Percentiles rank a stretch among this genome's conserved stretches.
Conservation (phyloP, 2,113 vertebrate genomes). For the Solea solea region DNA sequence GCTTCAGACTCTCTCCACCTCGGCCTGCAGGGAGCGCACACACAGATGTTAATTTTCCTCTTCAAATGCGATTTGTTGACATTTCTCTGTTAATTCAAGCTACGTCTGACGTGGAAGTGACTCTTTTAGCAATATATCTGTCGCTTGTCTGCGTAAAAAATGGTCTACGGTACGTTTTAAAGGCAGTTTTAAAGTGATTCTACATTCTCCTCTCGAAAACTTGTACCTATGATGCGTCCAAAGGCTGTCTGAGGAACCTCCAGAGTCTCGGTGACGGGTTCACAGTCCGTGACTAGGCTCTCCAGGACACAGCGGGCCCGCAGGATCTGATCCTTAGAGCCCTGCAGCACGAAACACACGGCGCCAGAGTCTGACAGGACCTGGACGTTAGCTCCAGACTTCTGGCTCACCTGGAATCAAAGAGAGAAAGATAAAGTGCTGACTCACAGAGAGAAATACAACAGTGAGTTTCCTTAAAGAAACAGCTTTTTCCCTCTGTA, state of each 20-base stretch:
- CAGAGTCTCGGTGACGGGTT: constrained; percentile 79
- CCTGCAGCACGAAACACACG: constrained; percentile 83
- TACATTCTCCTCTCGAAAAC: too few species aligned
- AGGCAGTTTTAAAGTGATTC: too few species aligned
- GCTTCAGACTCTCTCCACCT: constrained; percentile 87
- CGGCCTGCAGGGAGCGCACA: constrained; percentile 78
- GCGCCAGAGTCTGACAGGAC: constrained; percentile 55
- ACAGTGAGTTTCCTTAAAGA: too few species aligned
- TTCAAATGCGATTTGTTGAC: too few species aligned
- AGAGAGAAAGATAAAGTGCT: not conserved
- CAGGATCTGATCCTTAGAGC: constrained; percentile 85
- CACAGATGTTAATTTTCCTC: not conserved
- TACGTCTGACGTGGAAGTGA: too few species aligned
- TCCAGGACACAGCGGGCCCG: constrained; percentile 84
- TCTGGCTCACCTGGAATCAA: constrained; percentile 80
- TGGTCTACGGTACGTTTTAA: too few species aligned
- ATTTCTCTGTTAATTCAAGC: too few species aligned
- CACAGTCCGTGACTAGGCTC: constrained; percentile 80
- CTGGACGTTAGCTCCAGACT: constrained; percentile 83
- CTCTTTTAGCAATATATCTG: too few species aligned
- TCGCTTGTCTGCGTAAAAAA: too few species aligned
- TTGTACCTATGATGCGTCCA: constrained; percentile 90
- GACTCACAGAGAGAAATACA: not conserved
- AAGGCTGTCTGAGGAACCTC: constrained; percentile 85
- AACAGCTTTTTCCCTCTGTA: too few species aligned